Conservation (phyloP, 2,888 invertebrate genomes). For the Aphodius granarius region DNA sequence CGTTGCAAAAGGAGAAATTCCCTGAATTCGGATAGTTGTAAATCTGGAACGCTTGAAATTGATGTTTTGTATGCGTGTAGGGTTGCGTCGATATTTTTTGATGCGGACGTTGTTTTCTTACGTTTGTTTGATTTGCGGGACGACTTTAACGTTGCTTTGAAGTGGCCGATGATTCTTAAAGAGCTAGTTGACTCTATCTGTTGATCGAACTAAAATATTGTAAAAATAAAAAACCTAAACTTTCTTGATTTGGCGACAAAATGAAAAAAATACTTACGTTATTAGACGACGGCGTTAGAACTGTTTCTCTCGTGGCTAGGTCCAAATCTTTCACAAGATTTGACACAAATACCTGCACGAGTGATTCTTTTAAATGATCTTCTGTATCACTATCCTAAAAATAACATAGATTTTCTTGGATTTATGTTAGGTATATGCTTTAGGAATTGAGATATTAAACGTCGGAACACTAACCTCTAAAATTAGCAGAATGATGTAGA, state of each 20-base stretch:
- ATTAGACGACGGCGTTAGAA: conserved; percentile 73
- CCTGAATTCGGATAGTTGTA: conserved; percentile 37
- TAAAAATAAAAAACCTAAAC: neutral
- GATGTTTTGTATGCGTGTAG: conserved; percentile 18
- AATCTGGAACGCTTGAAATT: conserved; percentile 31
- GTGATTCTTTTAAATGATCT: conserved; percentile 63
- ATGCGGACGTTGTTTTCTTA: neutral
- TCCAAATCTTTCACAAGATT: conserved; percentile 61
- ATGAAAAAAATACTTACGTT: conserved; percentile 11
- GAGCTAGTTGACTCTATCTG: neutral
- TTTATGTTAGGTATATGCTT: too few relatives aligned
- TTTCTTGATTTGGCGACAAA: too few relatives aligned
- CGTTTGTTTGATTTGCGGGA: conserved; percentile 24
- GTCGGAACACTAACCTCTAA: too few relatives aligned
- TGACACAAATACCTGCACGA: conserved; percentile 68
- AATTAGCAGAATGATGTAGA: too few relatives aligned
- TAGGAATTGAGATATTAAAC: too few relatives aligned
- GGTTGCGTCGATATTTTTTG: neutral
- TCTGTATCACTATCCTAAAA: conserved; percentile 54
- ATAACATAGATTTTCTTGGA: too few relatives aligned
- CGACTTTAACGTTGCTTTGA: neutral
- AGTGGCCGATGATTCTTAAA: neutral
- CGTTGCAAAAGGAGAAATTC: conserved; percentile 40
- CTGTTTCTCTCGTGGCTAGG: conserved; percentile 53
- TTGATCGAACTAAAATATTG: neutral